Conservation (phyloP, 2,113 vertebrate genomes). For the Heteronetta atricapilla region DNA sequence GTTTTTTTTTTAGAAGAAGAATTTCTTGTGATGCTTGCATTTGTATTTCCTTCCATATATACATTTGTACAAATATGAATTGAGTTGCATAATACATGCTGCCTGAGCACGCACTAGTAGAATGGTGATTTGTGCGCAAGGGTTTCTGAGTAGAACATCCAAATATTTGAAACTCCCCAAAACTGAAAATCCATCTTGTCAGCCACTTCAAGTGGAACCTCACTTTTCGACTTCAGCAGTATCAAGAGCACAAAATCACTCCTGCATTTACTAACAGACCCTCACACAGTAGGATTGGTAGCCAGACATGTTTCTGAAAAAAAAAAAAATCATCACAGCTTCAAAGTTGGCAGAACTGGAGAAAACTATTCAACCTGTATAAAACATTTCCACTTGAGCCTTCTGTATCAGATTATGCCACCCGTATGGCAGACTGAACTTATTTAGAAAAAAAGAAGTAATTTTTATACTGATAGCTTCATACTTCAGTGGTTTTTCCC, state of each 20-base stretch:
- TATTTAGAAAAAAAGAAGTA: neutral
- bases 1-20: neutral
- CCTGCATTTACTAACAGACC: neutral
- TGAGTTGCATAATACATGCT: fast-evolving
- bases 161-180: neutral
- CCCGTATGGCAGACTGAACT: fast-evolving
- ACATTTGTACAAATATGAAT: fast-evolving
- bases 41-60: neutral
- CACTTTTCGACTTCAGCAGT: neutral
- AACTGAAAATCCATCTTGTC: neutral
- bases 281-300: neutral
- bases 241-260: neutral
- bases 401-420: fast-evolving
- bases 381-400: fast-evolving
- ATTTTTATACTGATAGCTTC: neutral
- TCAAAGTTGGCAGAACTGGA: neutral
- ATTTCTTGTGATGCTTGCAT: neutral
- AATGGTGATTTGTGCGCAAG: neutral
- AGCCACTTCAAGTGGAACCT: neutral
- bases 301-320: neutral
- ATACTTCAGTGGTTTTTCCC: neutral
- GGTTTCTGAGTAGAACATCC: neutral
- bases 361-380: neutral
- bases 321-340: neutral
- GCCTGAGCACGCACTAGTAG: neutral